Evolutionary conservation across 2,113 vertebrate genomes (phyloP).

Genomic region (Sarotherodon lohbergeri): DNA sequence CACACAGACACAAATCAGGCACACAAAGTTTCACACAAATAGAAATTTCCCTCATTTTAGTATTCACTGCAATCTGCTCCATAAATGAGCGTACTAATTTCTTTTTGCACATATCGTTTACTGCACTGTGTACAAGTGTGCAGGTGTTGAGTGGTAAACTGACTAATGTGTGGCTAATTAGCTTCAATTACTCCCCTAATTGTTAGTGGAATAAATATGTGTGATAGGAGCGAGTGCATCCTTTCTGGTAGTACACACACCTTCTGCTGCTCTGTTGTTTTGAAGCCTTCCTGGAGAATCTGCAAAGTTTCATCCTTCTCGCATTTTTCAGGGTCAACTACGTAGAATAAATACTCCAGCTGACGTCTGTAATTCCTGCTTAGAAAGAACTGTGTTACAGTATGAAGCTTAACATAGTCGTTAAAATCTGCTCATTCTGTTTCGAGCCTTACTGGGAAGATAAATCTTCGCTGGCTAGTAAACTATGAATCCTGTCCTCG

Average conservation of each 20-base stretch:
- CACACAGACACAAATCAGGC: neutral
- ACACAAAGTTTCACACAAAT: neutral
- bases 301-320: conserved; percentile 74
- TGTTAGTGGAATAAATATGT: neutral
- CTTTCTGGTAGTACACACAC: conserved; percentile 37
- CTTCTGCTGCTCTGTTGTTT: conserved; percentile 54
- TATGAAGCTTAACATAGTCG: neutral
- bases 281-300: conserved; percentile 79
- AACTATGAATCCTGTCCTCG: conserved; percentile 77
- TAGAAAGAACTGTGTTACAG: neutral
- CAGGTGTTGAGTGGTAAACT: neutral
- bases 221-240: neutral
- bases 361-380: conserved; percentile 71
- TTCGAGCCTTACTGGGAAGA: conserved; percentile 55
- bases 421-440: neutral
- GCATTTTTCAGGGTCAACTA: conserved; percentile 66
- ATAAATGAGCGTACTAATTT: neutral
- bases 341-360: conserved; percentile 80
- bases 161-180: neutral
- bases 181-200: neutral
- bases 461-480: conserved; percentile 63
- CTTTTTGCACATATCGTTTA: neutral
- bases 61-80: neutral
- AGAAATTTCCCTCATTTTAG: neutral
- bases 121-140: neutral